phyloP scores from a whole-genome alignment of 2,113 vertebrate species.

The Nothobranchius furzeri region DNA sequence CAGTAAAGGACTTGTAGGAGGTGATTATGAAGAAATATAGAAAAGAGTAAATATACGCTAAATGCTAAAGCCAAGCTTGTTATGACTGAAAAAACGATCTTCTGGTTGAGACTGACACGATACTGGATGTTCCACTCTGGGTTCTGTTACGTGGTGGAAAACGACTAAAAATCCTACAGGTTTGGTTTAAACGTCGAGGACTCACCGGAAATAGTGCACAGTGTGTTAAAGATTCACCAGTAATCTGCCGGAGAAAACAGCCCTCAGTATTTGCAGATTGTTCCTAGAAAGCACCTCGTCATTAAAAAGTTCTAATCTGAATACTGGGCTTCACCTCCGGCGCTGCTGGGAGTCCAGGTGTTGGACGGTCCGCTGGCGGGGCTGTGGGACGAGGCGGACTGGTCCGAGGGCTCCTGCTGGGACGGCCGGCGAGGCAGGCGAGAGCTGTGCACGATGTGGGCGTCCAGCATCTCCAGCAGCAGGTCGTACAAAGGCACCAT shows the following conservation, averaged over 20 bases:
- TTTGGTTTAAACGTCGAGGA: no score
- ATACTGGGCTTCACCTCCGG: constrained; percentile 21
- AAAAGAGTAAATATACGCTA: background rate
- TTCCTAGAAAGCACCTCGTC: constrained; percentile 15
- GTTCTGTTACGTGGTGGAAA: constrained; percentile 7
- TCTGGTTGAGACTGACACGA: no score
- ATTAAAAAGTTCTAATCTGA: background rate
- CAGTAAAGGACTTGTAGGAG: no score
- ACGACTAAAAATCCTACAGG: constrained; percentile 5
- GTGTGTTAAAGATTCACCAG: constrained; percentile 8
- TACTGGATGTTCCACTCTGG: background rate
- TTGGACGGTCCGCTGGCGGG: constrained; percentile 19
- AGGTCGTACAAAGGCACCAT: constrained; percentile 95
- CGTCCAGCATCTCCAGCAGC: constrained; percentile 96
- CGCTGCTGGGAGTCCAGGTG: constrained; percentile 42
- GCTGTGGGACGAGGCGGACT: constrained; percentile 3
- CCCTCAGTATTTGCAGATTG: background rate
- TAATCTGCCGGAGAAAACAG: constrained; percentile 14
- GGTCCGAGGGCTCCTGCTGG: constrained; percentile 29
- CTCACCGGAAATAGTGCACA: constrained; percentile 17
- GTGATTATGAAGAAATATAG: background rate
- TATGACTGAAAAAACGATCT: no score
- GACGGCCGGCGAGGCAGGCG: constrained; percentile 36
- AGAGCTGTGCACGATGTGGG: constrained; percentile 87
- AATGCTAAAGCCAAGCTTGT: no score